phyloP scores from a whole-genome alignment of 2,888 invertebrate species.

The Amiota communis region DNA sequence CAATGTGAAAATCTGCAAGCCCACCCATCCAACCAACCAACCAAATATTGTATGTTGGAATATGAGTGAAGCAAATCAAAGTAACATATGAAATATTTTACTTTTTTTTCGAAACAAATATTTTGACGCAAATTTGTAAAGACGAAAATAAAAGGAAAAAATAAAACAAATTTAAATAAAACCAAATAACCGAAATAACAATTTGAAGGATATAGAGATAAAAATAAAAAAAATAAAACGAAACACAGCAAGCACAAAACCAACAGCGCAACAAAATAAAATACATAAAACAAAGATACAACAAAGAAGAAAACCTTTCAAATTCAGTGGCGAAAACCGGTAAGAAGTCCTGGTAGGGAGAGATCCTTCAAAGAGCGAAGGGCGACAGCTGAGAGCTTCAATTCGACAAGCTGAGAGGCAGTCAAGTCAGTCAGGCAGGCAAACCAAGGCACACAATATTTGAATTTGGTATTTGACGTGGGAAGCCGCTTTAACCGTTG shows the following conservation, averaged over 20 bases:
- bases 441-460: conserved; percentile 46
- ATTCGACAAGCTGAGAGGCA: neutral
- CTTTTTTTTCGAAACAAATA: neutral
- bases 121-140: neutral
- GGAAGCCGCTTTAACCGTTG: conserved; percentile 52
- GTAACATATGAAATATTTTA: conserved; percentile 6
- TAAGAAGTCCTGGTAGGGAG: neutral
- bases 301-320: conserved; percentile 45
- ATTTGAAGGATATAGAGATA: neutral
- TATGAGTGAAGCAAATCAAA: conserved; percentile 15
- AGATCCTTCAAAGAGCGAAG: conserved; percentile 31
- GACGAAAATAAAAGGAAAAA: conserved; percentile 20
- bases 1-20: neutral
- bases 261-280: conserved; percentile 11
- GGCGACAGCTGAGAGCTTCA: conserved; percentile 45
- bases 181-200: conserved; percentile 3
- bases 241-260: neutral
- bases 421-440: conserved; percentile 9
- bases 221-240: conserved; percentile 8
- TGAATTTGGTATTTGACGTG: conserved; percentile 43
- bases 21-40: neutral
- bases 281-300: conserved; percentile 23
- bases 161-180: conserved; percentile 19
- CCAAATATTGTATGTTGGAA: conserved; percentile 2
- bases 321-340: neutral